These are phyloP conservation scores for Upupa epops DNA, from an alignment of 2,113 vertebrate species.

Conservation along the genomic window DNA sequence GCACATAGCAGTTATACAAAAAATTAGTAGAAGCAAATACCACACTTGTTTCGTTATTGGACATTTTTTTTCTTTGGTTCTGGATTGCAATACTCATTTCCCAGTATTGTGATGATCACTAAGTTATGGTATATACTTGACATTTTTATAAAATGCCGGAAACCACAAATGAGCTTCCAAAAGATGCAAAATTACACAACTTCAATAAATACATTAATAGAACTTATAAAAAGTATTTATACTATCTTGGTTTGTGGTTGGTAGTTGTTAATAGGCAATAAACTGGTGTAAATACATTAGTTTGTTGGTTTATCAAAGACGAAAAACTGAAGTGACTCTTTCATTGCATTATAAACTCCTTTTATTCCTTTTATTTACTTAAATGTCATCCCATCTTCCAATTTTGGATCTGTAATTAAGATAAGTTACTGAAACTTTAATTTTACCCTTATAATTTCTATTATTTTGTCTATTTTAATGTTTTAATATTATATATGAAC, in stretches of 20 bases:
- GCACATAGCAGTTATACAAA: not conserved
- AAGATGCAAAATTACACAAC: not conserved
- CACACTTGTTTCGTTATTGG: conserved; percentile 28
- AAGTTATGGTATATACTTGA: conserved; percentile 3
- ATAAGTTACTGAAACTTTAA: not conserved
- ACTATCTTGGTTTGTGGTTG: conserved; percentile 20
- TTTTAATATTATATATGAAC: not conserved
- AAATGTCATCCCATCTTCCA: not conserved
- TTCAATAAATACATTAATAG: not conserved
- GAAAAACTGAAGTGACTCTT: conserved; percentile 43
- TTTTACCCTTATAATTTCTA: not conserved
- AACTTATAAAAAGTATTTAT: conserved; percentile 21
- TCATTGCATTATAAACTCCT: conserved; percentile 36
- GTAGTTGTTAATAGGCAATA: conserved; percentile 14
- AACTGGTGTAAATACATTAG: conserved; percentile 31
- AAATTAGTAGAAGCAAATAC: conserved; percentile 31
- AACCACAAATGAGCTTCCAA: conserved; percentile 60
- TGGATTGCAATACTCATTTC: conserved; percentile 46
- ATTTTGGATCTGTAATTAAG: not conserved
- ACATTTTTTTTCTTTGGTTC: conserved; percentile 2
- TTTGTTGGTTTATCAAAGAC: conserved; percentile 13
- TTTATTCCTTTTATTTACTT: conserved; percentile 18
- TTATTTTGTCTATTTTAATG: not conserved
- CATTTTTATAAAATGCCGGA: conserved; percentile 28
- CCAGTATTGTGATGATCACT: conserved; percentile 34